phyloP scores from a whole-genome alignment of 37 sponge, comb jelly and placozoan species.

The Spongia lamella region DNA sequence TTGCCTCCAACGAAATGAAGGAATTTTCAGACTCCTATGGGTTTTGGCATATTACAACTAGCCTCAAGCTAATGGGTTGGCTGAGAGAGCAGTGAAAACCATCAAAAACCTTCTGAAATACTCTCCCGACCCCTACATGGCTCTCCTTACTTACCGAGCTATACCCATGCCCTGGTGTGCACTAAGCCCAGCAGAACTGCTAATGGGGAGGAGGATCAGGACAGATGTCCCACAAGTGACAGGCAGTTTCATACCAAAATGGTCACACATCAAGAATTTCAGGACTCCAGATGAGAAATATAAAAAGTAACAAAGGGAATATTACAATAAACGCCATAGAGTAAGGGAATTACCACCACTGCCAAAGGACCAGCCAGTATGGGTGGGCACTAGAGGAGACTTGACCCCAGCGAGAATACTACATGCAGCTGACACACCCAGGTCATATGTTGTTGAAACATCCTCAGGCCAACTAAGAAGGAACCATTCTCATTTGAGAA shows the following conservation, averaged over 20 bases:
- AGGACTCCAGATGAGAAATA: no score
- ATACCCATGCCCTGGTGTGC: neutral
- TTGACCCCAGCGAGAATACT: no score
- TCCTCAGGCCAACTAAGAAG: neutral
- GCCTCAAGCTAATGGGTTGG: neutral
- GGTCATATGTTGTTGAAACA: neutral
- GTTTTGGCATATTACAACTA: neutral
- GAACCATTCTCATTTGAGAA: neutral
- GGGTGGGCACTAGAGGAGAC: neutral
- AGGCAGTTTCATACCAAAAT: neutral
- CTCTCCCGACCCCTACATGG: neutral
- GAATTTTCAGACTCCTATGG: constrained; percentile 1
- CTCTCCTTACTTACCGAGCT: neutral
- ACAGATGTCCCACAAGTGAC: neutral
- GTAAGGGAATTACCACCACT: neutral
- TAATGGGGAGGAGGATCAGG: constrained; percentile 13
- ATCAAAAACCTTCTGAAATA: neutral
- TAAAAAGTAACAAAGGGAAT: neutral
- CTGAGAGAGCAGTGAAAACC: neutral
- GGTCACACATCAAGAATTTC: no score
- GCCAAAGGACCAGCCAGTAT: neutral
- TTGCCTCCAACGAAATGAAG: neutral
- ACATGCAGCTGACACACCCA: neutral
- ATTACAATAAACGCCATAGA: neutral
- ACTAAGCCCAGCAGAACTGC: constrained; percentile 2